Conservation (phyloP, 2,888 invertebrate genomes). For the Bellardia pandia region DNA sequence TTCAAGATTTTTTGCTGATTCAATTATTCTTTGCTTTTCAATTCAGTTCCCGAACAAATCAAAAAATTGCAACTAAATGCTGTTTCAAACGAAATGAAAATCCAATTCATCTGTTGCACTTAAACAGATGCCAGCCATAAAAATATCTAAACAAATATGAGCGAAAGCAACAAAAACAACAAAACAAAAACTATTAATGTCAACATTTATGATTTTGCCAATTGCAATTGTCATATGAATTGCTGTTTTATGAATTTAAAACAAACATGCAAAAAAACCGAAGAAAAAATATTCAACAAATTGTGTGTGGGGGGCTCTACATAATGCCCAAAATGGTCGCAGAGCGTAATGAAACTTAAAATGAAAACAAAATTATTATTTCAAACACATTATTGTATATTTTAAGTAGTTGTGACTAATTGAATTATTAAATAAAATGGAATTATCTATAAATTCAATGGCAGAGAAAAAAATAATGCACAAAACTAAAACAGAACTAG, state of each 20-base stretch:
- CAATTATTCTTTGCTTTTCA: too few relatives aligned
- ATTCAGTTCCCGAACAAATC: neutral
- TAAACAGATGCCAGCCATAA: slow-evolving; percentile 8
- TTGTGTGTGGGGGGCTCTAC: neutral
- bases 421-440: neutral
- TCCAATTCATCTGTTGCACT: neutral
- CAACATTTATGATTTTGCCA: slow-evolving; percentile 59
- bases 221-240: slow-evolving; percentile 52
- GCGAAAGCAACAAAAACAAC: neutral
- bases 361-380: neutral
- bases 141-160: slow-evolving; percentile 10
- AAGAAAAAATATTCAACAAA: neutral
- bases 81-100: neutral
- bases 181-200: slow-evolving; percentile 41
- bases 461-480: too few relatives aligned
- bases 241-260: neutral
- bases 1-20: too few relatives aligned
- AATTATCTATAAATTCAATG: neutral
- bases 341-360: neutral
- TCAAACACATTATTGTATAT: neutral
- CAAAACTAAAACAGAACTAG: too few relatives aligned
- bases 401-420: slow-evolving; percentile 10
- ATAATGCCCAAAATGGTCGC: neutral
- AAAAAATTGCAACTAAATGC: neutral
- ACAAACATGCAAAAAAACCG: neutral